phyloP scores from a whole-genome alignment of 2,888 invertebrate genomes.

The Tachina grossa region DNA sequence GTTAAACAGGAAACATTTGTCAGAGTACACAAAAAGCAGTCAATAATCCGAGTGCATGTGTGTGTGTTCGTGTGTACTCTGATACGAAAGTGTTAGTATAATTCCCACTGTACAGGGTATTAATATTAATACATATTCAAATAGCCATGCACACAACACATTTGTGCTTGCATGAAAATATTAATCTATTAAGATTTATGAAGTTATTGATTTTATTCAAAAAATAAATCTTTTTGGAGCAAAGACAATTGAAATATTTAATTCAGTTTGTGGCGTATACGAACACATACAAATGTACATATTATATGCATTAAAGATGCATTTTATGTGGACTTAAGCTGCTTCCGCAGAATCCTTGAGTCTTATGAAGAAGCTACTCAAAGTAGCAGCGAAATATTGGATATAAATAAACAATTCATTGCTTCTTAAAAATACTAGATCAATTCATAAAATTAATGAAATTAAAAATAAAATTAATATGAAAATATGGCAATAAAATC shows the following conservation, averaged over 20 bases:
- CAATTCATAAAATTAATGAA: too few species aligned
- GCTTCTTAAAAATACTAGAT: too few species aligned
- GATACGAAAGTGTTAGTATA: background rate
- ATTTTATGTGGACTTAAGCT: background rate
- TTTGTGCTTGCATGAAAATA: slow-evolving; percentile 6
- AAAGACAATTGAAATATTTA: background rate
- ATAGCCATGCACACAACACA: background rate
- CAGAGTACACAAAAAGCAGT: slow-evolving; percentile 41
- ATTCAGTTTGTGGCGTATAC: background rate
- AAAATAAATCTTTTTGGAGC: slow-evolving; percentile 1
- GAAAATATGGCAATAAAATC: too few species aligned
- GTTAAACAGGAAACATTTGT: slow-evolving; percentile 70
- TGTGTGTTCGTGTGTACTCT: background rate
- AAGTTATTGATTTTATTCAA: slow-evolving; percentile 61
- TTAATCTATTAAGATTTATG: slow-evolving; percentile 63
- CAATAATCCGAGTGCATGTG: background rate
- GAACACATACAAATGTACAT: background rate
- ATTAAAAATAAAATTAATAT: too few species aligned
- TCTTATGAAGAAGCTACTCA: too few species aligned
- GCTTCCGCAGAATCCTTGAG: too few species aligned
- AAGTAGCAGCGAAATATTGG: too few species aligned
- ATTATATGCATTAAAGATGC: background rate
- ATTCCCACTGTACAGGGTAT: slow-evolving; percentile 13
- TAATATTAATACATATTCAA: background rate
- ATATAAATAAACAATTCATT: too few species aligned